Conservation (phyloP, 1,140 invertebrate genomes). For the Drosophila nigrodunni region DNA sequence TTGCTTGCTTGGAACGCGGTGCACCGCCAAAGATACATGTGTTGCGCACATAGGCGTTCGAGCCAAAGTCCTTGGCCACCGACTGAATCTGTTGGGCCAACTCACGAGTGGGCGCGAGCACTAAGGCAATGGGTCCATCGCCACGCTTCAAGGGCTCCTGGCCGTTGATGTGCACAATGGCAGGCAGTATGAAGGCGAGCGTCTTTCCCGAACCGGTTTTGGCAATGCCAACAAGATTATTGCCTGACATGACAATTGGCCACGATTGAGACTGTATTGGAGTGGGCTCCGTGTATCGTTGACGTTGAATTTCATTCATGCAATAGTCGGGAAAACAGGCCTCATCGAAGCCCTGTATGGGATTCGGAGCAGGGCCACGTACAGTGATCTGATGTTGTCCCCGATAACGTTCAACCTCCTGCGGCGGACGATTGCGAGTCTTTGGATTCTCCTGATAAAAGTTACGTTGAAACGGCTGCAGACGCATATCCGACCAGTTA, state of each 20-base stretch:
- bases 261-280: conserved; percentile 94
- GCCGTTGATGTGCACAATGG: conserved; percentile 96
- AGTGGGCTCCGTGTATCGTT: conserved; percentile 92
- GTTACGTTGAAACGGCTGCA: conserved; percentile 96
- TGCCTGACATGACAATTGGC: conserved; percentile 95
- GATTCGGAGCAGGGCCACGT: conserved; percentile 90
- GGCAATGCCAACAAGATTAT: conserved; percentile 96
- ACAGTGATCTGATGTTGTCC: conserved; percentile 91
- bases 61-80: conserved; percentile 95
- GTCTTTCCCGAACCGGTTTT: conserved; percentile 96
- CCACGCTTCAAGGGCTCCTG: conserved; percentile 91
- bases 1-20: conserved; percentile 92
- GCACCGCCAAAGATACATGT: conserved; percentile 98
- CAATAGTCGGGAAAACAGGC: conserved; percentile 92
- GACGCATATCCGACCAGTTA: conserved; percentile 85
- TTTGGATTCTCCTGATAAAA: conserved; percentile 94
- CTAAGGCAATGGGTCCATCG: conserved; percentile 95
- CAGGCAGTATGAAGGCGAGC: conserved; percentile 91
- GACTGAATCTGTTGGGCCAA: conserved; percentile 97
- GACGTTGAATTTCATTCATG: conserved; percentile 86
- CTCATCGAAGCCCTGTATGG: conserved; percentile 92
- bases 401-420: conserved; percentile 91
- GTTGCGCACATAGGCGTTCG: conserved; percentile 91
- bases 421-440: conserved; percentile 88
- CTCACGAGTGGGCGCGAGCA: conserved; percentile 96